phyloP scores from a whole-genome alignment of 1,140 invertebrate species.

The Trissolcus basalis region DNA sequence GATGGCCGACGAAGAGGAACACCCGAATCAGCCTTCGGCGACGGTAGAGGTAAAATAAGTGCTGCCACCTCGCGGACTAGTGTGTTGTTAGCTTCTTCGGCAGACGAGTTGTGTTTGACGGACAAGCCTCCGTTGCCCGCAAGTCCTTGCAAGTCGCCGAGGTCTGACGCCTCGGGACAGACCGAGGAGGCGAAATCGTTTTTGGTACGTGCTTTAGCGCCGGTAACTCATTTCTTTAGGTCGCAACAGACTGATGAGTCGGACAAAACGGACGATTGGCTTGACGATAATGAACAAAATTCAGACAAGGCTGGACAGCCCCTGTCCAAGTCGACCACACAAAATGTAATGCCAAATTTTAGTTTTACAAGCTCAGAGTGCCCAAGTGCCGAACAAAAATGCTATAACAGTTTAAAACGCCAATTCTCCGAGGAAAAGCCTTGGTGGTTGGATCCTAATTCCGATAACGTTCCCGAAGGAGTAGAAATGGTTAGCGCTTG shows the following conservation, averaged over 20 bases:
- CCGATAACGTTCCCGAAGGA: constrained; percentile 78
- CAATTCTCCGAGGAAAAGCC: constrained; percentile 79
- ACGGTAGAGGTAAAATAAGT: constrained; percentile 64
- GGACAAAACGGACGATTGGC: constrained; percentile 63
- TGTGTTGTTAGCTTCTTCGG: constrained; percentile 74
- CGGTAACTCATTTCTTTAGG: constrained; percentile 82
- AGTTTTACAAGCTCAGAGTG: constrained; percentile 62
- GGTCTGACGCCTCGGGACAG: constrained; percentile 74
- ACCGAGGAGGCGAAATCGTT: constrained; percentile 83
- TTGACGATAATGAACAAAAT: constrained; percentile 68
- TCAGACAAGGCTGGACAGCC: constrained; percentile 57
- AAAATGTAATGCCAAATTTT: constrained; percentile 65
- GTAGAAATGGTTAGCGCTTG: constrained; percentile 72
- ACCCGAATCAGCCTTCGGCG: constrained; percentile 58
- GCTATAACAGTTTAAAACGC: constrained; percentile 69
- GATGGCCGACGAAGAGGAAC: constrained; percentile 42
- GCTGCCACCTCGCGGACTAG: constrained; percentile 74
- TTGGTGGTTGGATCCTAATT: constrained; percentile 79
- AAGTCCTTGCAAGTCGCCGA: constrained; percentile 71
- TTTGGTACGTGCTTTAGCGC: constrained; percentile 81
- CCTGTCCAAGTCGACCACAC: constrained; percentile 58
- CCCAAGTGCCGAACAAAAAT: constrained; percentile 63
- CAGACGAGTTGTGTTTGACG: constrained; percentile 78
- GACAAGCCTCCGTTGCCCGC: constrained; percentile 78
- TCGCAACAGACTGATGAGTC: constrained; percentile 76